A percentile compares a stretch with the other conserved stretches of the same genome.
phyloP scores from a whole-genome alignment of 2,797 vertebrate genomes.

The Paedocypris micromegethes region DNA sequence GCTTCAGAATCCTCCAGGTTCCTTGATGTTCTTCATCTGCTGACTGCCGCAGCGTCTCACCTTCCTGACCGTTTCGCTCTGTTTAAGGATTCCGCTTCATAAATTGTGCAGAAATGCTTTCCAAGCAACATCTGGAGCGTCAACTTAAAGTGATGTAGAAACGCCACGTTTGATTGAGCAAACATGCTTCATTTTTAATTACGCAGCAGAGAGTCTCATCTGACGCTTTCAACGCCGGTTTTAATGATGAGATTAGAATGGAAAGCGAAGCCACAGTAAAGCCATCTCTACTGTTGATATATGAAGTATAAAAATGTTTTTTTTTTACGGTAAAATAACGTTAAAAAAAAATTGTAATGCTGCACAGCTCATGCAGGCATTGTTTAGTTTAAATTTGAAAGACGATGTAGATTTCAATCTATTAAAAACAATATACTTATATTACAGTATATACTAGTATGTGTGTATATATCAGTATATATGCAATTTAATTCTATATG shows the following conservation, averaged over 20 bases:
- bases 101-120: slow-evolving; percentile 13
- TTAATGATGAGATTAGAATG: background rate
- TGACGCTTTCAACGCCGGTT: background rate
- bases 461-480: too few species aligned
- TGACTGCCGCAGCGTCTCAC: background rate
- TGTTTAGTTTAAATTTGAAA: too few species aligned
- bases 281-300: too few species aligned
- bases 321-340: too few species aligned
- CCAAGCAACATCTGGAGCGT: slow-evolving; percentile 28
- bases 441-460: too few species aligned
- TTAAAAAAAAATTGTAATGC: too few species aligned
- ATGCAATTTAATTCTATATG: too few species aligned
- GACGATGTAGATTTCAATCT: too few species aligned
- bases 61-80: background rate
- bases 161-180: background rate
- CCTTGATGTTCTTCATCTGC: background rate
- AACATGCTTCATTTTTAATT: slow-evolving; percentile 21
- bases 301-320: too few species aligned
- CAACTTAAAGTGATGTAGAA: slow-evolving; percentile 10
- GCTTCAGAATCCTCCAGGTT: background rate
- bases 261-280: too few species aligned
- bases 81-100: slow-evolving; percentile 11
- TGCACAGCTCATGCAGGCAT: too few species aligned
- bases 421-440: too few species aligned
- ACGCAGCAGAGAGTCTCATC: background rate